Base-by-base conservation (phyloP, 2,888 invertebrate species). In the Acholoe squamosa region DNA sequence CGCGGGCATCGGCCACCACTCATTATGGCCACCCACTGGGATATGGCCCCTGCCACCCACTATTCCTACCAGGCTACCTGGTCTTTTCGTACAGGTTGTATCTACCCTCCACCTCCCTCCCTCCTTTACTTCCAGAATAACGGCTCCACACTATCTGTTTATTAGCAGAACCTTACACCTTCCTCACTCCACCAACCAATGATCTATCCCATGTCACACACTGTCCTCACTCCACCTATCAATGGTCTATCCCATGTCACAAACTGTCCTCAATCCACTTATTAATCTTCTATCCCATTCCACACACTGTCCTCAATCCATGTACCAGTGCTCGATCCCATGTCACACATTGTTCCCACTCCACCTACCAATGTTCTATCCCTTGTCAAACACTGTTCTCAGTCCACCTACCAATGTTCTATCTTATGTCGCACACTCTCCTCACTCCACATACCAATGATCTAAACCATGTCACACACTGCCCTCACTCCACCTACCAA, bases 1-100 rank as follows among this genome's bases (percentile, higher is more conserved):
- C 80, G 80, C 80, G 43, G 33, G 34, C 34, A 43, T 19, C 43
- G 80, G 80, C 34, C 16, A 19, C 31, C 76, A 76, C 76, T 76
- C 76, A 76, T 76, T 31, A 76, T 25, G n/a, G 28, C 28, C 28
- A 31, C 28, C 76, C 80, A n/a, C 16, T n/a, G 80, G 34, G 34
- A 80, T 33, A 34, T 43, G 34, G 80, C 34, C 34, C 16, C 34
- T 3, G 34, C 22, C 7, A 14, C 28, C 76, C 25, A 25, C 5
- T 31, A 28, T 7, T 25, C 76, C 76, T 28, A 7, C 25, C 3
- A 28, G 5, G 28, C 76, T 25, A 14, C 61, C 61, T 19, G 10
- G 16, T 7, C 61, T 25, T 25, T 61, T 61, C 54, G 25, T 61
- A 61, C 14, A 22, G 22, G 22, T 25, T 25, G 25, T 14, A 5